A percentile compares a stretch with the other conserved stretches of the same genome.
phyloP scores from a whole-genome alignment of 2,888 invertebrate genomes.

The Drepana falcataria region DNA sequence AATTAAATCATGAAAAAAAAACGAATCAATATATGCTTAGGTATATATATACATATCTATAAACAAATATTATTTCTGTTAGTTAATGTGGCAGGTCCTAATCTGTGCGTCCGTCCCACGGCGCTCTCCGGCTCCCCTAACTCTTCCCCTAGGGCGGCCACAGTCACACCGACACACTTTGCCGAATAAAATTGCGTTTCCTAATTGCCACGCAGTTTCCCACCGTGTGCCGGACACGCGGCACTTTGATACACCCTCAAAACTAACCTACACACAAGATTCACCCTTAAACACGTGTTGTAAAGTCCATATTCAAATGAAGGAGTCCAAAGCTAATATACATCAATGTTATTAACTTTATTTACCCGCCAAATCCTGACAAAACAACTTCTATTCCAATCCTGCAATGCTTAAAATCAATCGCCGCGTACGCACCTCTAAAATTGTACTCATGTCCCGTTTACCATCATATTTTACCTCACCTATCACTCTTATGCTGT shows the following conservation, averaged over 20 bases:
- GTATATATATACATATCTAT: no score
- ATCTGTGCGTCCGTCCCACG: constrained; percentile 37
- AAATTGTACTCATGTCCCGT: not conserved
- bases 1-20: no score
- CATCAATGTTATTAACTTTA: constrained; percentile 10
- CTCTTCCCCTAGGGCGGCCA: constrained; percentile 25
- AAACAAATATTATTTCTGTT: no score
- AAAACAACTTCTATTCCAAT: constrained; percentile 2
- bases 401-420: not conserved
- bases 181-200: constrained; percentile 65
- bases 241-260: constrained; percentile 41
- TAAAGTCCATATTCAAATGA: constrained; percentile 16
- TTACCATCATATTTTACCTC: not conserved
- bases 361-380: constrained; percentile 2
- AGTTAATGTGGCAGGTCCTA: constrained; percentile 16
- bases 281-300: constrained; percentile 9
- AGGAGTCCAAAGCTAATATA: constrained; percentile 17
- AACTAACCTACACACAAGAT: constrained; percentile 10
- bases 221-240: constrained; percentile 69
- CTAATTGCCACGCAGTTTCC: constrained; percentile 67
- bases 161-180: constrained; percentile 48
- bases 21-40: no score
- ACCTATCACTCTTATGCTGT: constrained; percentile 2
- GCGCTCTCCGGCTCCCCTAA: constrained; percentile 17
- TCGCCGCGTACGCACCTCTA: not conserved